Evolutionary conservation across 2,888 invertebrate species (phyloP).

Genomic region (Nephrotoma guestfalica): DNA sequence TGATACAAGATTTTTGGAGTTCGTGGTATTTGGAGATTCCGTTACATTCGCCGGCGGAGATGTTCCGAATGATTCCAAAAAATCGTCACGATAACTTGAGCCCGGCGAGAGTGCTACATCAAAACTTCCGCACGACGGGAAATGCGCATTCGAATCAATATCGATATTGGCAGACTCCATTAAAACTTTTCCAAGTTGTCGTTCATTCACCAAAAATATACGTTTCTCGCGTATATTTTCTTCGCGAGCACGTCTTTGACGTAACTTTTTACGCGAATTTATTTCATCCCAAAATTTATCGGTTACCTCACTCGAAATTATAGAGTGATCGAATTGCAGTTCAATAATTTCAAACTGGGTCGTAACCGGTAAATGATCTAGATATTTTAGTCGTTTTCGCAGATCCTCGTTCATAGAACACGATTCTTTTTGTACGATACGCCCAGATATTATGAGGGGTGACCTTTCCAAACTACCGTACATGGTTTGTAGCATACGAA

Average conservation of each 20-base stretch:
- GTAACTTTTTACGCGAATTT: constrained; percentile 48
- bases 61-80: constrained; percentile 10
- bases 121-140: constrained; percentile 36
- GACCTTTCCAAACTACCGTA: constrained; percentile 70
- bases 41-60: neutral
- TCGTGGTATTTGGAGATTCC: neutral
- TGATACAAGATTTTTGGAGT: constrained; percentile 14
- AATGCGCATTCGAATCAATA: constrained; percentile 32
- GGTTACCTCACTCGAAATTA: constrained; percentile 52
- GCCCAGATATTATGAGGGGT: constrained; percentile 57
- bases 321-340: constrained; percentile 59
- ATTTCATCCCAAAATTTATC: constrained; percentile 62
- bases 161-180: constrained; percentile 47
- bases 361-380: constrained; percentile 78
- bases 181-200: constrained; percentile 51
- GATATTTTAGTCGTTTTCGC: constrained; percentile 55
- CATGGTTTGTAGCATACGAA: constrained; percentile 72
- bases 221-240: constrained; percentile 67
- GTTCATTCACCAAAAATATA: constrained; percentile 57
- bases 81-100: constrained; percentile 8
- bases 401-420: constrained; percentile 73
- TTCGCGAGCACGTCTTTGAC: constrained; percentile 57
- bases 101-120: constrained; percentile 6
- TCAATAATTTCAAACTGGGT: constrained; percentile 86
- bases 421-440: constrained; percentile 75